Evolutionary conservation across 1,140 invertebrate species (phyloP), one percentile per base, ranked within the genome.

Genomic region (Lepidostoma basale): DNA sequence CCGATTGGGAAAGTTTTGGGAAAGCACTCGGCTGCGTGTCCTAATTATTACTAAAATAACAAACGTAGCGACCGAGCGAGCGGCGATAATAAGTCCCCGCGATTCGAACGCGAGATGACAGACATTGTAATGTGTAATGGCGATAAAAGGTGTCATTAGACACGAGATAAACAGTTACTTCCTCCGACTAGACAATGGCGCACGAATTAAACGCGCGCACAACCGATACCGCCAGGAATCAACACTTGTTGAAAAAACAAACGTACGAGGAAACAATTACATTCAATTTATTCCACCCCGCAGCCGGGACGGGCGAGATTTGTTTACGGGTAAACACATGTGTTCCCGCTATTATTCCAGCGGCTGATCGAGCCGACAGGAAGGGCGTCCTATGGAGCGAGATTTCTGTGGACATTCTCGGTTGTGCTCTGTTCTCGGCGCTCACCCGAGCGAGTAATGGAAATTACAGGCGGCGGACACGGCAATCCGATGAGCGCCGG

Each of bases 331-430:
- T n/a, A 54, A 28, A 30, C 10, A 54, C 25, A 54, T 30, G 16
- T 28, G 49, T 54, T 54, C 49, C 33, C n/a, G n/a, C 14, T 54
- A 26, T 30, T 33, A 54, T 30, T 54, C n/a, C 16, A 20, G 30
- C 49, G 25, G 49, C 33, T 54, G 30, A 54, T 54, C 26, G 26
- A 54, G 26, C 49, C 49, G 49, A 52, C 49, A 28, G 49, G 49
- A 54, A 54, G 49, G 20, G 25, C 25, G 20, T 47, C 23, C 16
- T 3, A 16, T 23, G 20, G 44, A n/a, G n/a, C n/a, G n/a, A n/a
- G n/a, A n/a, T n/a, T n/a, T n/a, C n/a, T n/a, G n/a, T n/a, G n/a
- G n/a, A n/a, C n/a, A n/a, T n/a, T n/a, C n/a, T n/a, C n/a, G n/a
- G n/a, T n/a, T n/a, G n/a, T n/a, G n/a, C n/a, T 28, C 26, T 14